Evolutionary conservation across 2,797 vertebrate species (phyloP), one percentile per base, ranked within the genome.

Genomic region (Mormyrops boulengeri): DNA sequence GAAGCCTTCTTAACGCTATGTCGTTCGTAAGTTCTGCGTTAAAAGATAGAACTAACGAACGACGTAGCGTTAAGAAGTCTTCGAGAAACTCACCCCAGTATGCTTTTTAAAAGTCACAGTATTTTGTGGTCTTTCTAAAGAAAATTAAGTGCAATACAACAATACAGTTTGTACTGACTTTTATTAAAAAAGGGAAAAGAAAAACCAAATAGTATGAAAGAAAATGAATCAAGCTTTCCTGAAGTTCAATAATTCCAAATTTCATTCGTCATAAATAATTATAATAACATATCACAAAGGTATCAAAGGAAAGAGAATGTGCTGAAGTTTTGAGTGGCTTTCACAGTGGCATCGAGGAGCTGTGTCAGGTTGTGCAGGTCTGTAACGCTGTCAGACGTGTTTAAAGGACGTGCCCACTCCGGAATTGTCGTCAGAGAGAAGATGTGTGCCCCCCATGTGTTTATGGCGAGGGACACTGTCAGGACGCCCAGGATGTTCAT

Each of bases 401-500:
- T 99, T 90, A 93, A 50, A 6, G 93, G 89, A 44, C 95, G 95
- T 87, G 97, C 97, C 98, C 98, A 99, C 0, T 97, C 96, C 3
- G 98, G 98, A 92, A 96, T 98, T 44, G 93, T 92, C 88, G 95
- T 93, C 92, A 99, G 92, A 92, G 95, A 93, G 91, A 99, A 99
- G 96, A 99, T 97, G 93, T 94, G 93, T 53, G 96, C 91, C 3
- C 97, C 98, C 98, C 98, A 99, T 0, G 98, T 99, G 92, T 99
- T 99, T 94, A 99, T 97, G 90, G 98, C 98, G 93, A 99, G 91
- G 92, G 96, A 95, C 91, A 99, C 96, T 6, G 97, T 96, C 66
- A 99, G 91, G 91, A 99, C 92, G 0, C 98, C 98, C 94, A 99
- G 95, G 91, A 99, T 93, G 92, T 99, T 99, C 98, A 99, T 99